A percentile compares a stretch with the other conserved stretches of the same genome.
Conservation (phyloP, 2,797 vertebrate genomes). For the Syngnathus rostellatus region DNA sequence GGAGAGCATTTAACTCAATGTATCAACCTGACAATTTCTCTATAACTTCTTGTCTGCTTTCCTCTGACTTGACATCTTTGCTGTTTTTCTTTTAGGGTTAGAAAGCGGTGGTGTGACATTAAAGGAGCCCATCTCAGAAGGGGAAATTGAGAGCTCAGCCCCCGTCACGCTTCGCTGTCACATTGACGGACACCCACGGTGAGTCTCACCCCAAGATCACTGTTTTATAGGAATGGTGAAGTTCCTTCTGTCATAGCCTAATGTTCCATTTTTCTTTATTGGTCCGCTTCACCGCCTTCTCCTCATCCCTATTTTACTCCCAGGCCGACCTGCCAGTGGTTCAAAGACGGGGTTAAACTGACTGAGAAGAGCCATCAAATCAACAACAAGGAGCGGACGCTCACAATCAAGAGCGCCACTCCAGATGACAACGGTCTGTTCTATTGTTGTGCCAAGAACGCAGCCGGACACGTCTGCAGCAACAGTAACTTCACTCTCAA, state of each 20-base stretch:
- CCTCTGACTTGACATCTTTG: conserved; percentile 12
- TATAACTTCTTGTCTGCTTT: conserved; percentile 3
- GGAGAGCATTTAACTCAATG: conserved; percentile 47
- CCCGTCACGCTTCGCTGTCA: conserved; percentile 82
- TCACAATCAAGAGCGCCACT: conserved; percentile 73
- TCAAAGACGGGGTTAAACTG: conserved; percentile 73
- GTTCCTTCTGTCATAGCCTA: conserved; percentile 14
- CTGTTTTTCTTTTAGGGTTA: conserved; percentile 75
- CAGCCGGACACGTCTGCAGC: conserved; percentile 81
- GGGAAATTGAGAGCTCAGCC: conserved; percentile 82
- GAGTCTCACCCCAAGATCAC: conserved; percentile 49
- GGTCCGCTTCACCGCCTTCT: background rate
- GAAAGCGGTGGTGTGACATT: conserved; percentile 82
- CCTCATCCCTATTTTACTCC: background rate
- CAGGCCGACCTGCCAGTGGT: conserved; percentile 91
- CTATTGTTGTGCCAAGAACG: conserved; percentile 87
- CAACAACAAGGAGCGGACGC: conserved; percentile 84
- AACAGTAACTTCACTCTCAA: conserved; percentile 82
- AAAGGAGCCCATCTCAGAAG: conserved; percentile 75
- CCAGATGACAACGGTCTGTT: conserved; percentile 83
- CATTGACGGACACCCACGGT: conserved; percentile 95
- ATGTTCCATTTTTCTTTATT: background rate
- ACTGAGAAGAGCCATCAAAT: conserved; percentile 73
- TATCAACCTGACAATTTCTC: conserved; percentile 28
- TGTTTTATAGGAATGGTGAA: conserved; percentile 11